A percentile compares a stretch with the other conserved stretches of the same genome.
Conservation (phyloP, 2,888 invertebrate genomes). For the Trilocha varians region DNA sequence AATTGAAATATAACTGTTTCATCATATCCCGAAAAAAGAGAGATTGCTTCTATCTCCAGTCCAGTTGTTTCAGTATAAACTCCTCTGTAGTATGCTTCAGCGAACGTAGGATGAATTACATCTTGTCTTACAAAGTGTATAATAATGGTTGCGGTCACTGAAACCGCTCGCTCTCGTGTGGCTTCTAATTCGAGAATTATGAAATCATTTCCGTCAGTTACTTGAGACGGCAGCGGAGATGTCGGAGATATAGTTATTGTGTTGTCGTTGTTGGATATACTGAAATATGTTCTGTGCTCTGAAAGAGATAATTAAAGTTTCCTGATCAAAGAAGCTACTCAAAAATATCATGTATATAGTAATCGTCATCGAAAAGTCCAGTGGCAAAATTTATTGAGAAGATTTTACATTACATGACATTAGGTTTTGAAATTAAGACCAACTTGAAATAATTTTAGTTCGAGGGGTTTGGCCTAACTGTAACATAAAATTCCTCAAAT, state of each 20-base stretch:
- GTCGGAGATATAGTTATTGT: slow-evolving; percentile 20
- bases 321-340: no score
- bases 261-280: slow-evolving; percentile 18
- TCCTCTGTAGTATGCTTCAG: slow-evolving; percentile 33
- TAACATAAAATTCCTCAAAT: no score
- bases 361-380: no score
- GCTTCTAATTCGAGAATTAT: slow-evolving; percentile 45
- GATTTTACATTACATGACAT: no score
- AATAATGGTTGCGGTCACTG: slow-evolving; percentile 29
- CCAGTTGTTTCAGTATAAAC: slow-evolving; percentile 22
- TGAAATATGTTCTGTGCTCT: slow-evolving; percentile 31
- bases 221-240: slow-evolving; percentile 21
- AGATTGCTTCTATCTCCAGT: slow-evolving; percentile 24
- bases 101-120: slow-evolving; percentile 26
- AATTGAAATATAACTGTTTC: slow-evolving; percentile 28
- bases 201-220: slow-evolving; percentile 23
- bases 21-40: slow-evolving; percentile 31
- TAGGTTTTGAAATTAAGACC: no score
- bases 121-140: slow-evolving; percentile 28
- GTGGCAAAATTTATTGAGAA: no score
- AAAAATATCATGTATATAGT: no score
- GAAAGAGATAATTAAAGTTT: slow-evolving; percentile 14
- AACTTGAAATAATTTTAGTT: no score
- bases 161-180: slow-evolving; percentile 31
- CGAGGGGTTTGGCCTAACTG: no score